These are phyloP conservation scores for Connochaetes taurinus DNA, from an alignment of 2,113 vertebrate species.

Conservation along the genomic window DNA sequence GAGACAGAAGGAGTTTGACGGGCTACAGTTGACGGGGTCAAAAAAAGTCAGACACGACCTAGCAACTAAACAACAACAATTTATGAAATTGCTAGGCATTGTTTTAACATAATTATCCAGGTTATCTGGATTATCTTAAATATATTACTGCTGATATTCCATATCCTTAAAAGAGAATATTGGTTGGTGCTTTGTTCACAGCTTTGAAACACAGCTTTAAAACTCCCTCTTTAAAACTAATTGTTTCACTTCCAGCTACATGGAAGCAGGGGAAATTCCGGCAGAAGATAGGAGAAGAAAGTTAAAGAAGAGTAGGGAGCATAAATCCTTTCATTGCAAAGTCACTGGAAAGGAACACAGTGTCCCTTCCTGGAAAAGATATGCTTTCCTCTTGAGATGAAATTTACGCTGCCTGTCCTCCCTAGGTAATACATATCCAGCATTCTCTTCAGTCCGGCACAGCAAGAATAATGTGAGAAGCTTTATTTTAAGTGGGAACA, in stretches of 20 bases:
- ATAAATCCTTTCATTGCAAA: background rate
- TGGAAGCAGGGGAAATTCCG: background rate
- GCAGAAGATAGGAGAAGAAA: background rate
- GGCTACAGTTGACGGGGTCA: background rate
- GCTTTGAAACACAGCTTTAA: background rate
- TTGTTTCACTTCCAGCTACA: background rate
- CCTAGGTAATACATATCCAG: background rate
- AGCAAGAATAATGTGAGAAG: slow-evolving; percentile 33
- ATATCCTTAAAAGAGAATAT: background rate
- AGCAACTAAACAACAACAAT: background rate
- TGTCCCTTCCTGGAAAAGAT: background rate
- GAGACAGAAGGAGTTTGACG: background rate
- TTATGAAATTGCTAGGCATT: background rate
- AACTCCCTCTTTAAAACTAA: background rate
- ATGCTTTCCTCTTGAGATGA: background rate
- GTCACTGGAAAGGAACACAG: background rate
- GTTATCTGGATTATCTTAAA: background rate
- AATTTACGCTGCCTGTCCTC: rapidly evolving
- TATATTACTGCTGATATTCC: background rate
- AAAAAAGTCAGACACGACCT: background rate
- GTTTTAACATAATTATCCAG: background rate
- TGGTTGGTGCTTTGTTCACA: background rate
- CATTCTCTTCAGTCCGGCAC: background rate
- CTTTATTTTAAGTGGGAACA: slow-evolving; percentile 52
- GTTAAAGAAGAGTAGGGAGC: background rate